Base-by-base conservation (phyloP, 2,888 invertebrate genomes). In the Conops quadrifasciatus region DNA sequence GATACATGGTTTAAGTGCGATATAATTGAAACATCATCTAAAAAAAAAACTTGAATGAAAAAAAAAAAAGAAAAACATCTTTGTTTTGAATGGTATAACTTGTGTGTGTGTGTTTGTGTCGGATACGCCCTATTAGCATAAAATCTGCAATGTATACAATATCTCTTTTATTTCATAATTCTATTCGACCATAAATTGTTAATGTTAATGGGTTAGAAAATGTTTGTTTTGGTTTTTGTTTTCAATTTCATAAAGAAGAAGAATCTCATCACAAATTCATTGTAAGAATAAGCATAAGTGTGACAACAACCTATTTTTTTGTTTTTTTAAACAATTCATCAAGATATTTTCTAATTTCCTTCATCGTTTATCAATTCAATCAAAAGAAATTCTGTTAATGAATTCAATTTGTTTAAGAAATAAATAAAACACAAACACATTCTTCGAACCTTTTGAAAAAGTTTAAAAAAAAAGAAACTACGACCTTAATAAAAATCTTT, bases 401-500 rank as follows among this genome's bases (percentile, higher is more conserved):
- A n/a, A n/a, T n/a, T n/a, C n/a, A n/a, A n/a, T n/a, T n/a, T n/a
- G n/a, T n/a, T n/a, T n/a, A n/a, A n/a, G n/a, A n/a, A 24, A 16
- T 47, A 11, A 19, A 15, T 24, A 19, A 62, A n/a, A 13, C 15
- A 56, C 26, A 56, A 24, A 56, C 56, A 15, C 9, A 7, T 36
- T 36, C 9, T 36, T 7, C 9, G 36, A 36, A 36, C 36, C n/a
- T n/a, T n/a, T n/a, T n/a, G n/a, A 9, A 36, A 9, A 36, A 36
- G 9, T 36, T 36, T 9, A 36, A 36, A 36, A 9, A 4, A 36
- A 36, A 36, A 36, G 5, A 36, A 70, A 70, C 47, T 13, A 71
- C 58, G 56, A 63, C 67, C 66, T 67, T 58, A 47, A 60, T 24
- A 45, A 45, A 60, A 60, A 1, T 43, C 66, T 64, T 16, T 16